Percentiles rank a stretch among this genome's conserved stretches.
Conservation (phyloP, 2,888 invertebrate species). For the Taphrorychus bicolor region DNA sequence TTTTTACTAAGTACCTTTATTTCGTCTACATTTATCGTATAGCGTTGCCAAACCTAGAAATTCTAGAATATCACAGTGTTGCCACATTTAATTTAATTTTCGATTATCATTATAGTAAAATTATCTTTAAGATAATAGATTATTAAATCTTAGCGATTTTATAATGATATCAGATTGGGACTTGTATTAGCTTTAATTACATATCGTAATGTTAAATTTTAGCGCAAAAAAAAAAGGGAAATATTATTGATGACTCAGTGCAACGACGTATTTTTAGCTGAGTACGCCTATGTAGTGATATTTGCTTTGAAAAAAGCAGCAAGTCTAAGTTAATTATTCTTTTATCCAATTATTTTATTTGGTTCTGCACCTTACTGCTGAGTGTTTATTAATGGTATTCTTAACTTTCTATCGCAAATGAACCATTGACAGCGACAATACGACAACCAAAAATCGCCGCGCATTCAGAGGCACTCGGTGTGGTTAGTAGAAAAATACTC, state of each 20-base stretch:
- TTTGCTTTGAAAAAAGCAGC: neutral
- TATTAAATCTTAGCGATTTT: conserved; percentile 34
- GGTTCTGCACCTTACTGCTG: no score
- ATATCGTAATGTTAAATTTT: conserved; percentile 36
- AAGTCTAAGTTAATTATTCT: conserved; percentile 5
- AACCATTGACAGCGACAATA: no score
- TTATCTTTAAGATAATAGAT: conserved; percentile 28
- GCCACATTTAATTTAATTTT: conserved; percentile 9
- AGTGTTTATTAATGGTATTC: no score
- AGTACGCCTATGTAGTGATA: conserved; percentile 27
- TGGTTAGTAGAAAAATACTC: no score
- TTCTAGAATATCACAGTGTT: conserved; percentile 11
- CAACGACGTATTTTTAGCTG: conserved; percentile 36
- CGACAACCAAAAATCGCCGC: no score
- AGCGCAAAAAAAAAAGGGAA: conserved; percentile 26
- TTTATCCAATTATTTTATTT: conserved; percentile 11
- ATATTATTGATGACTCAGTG: conserved; percentile 19
- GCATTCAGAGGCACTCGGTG: no score
- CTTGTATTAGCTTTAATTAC: conserved; percentile 31
- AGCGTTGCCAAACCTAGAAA: conserved; percentile 22
- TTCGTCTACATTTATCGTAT: neutral
- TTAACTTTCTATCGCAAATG: no score
- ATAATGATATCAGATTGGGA: conserved; percentile 31
- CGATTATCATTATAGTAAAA: no score
- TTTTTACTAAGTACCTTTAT: neutral